Base-by-base conservation (phyloP, 2,888 invertebrate genomes). In the Drosophila macrospina region DNA sequence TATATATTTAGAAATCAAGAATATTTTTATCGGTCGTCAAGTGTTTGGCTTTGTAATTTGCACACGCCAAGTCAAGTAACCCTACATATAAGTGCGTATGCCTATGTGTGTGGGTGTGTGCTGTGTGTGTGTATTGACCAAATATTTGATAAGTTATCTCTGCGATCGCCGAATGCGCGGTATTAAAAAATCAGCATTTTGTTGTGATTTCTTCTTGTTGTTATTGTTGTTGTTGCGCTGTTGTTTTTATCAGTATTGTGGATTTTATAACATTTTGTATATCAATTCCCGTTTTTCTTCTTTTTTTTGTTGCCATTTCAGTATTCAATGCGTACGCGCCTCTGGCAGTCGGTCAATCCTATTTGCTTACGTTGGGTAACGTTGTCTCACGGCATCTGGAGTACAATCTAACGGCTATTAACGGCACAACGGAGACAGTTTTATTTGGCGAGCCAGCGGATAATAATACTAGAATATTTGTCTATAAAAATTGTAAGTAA, bases 311-410 rank as follows among this genome's bases (percentile, higher is more conserved):
- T 45, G 48, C 69, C 80, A 78, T 91, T 91, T 83, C 90, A 91
- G 92, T 91, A 73, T 80, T 91, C 76, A 81, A 85, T 74, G 86
- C 79, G 75, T 81, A 71, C 69, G 74, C 86, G 80, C 71, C 82
- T 48, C 73, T 82, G 61, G 76, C 84, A 72, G 75, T 88, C 67
- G 90, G 87, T 16, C 91, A 91, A 63, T 86, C 89, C 45, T 89
- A 89, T 78, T 65, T 89, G 48, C 65, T 85, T 5, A 74, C 84
- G 5, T 47, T 83, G 62, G 84, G 86, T 57, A 78, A 86, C 69
- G 75, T 69, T 47, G 69, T 87, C 3, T 30, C 70, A 2, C 74
- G 74, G n/a, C 74, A 70, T 20, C 26, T 74, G 70, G 67, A 75
- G 26, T 72, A 69, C 28, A 83, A 88, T 69, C 32, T 66, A 7